Base-by-base conservation (phyloP, 2,797 vertebrate genomes). In the Channa striata region DNA sequence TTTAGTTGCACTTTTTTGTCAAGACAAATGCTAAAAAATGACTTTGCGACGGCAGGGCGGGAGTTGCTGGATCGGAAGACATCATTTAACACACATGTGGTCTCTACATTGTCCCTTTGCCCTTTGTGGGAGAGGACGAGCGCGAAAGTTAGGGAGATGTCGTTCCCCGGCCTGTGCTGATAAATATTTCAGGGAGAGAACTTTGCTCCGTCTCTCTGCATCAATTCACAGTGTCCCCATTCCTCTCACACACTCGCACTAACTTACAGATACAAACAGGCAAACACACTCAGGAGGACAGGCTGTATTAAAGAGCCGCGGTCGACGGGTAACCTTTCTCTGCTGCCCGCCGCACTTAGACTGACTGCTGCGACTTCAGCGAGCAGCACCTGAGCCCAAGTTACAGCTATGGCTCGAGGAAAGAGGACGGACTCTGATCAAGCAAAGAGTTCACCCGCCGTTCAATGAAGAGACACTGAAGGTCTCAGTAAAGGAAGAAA, bases 131-230 rank as follows among this genome's bases (percentile, higher is more conserved):
- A 77, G 44, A 68, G 54, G 77, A 68, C 30, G 71, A 71, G 86
- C 57, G 64, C 67, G 59, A 69, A 87, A 88, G 85, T 87, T 77
- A 53, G 70, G 82, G 61, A 77, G 77, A 80, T 70, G 78, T 81
- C 74, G 25, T 86, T 81, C 80, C 64, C 59, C 20, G 64, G 65
- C 67, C 78, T 59, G 68, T 9, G 59, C 53, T 69, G 60, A 89
- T 93, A 59, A 93, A 92, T 94, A 89, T 93, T 93, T 93, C 61
- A 94, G 80, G 40, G 34, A 42, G 30, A 72, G 60, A 82, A 81
- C 65, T 85, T 82, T 6, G 72, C 78, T 76, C 85, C 68, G 80
- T 93, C 89, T 90, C 87, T 81, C 82, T 82, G 75, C 87, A 91
- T 93, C 89, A 91, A 48, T 74, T 90, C 86, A 89, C 75, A 23